phyloP scores from a whole-genome alignment of 2,797 vertebrate species.

The Pantherophis vulpinus region DNA sequence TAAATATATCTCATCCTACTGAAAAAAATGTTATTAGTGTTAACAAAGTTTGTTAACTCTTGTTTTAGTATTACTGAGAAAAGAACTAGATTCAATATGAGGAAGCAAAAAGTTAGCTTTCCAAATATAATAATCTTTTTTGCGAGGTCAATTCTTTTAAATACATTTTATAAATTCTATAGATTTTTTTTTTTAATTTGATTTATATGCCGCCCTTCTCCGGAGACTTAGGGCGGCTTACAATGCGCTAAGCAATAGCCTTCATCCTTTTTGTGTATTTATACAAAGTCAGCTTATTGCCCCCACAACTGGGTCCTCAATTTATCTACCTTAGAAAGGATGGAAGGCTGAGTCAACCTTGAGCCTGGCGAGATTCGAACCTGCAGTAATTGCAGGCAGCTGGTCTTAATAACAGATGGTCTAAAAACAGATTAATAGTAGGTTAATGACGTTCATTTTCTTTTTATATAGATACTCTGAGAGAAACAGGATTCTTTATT shows the following conservation, averaged over 20 bases:
- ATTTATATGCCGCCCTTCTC: no score
- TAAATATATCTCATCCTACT: not conserved
- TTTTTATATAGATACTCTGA: slow-evolving; percentile 48
- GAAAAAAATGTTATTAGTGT: not conserved
- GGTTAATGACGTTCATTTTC: not conserved
- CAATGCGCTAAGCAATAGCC: no score
- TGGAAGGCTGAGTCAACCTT: no score
- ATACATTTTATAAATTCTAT: not conserved
- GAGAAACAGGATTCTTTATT: slow-evolving; percentile 38
- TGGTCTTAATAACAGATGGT: no score
- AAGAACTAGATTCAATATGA: not conserved
- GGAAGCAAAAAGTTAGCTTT: not conserved
- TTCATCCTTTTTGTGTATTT: no score
- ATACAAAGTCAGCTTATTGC: no score
- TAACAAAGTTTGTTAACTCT: not conserved
- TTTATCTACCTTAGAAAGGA: no score
- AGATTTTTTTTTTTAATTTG: no score
- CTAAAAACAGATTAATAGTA: not conserved
- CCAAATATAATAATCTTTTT: not conserved
- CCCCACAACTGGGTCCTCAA: no score
- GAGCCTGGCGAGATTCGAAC: no score
- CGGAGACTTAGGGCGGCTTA: no score
- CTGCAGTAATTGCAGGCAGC: no score
- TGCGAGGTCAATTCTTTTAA: not conserved
- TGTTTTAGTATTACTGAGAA: not conserved